Evolutionary conservation across 2,113 vertebrate species (phyloP), one percentile per base, ranked within the genome.

Genomic region (Dasyornis broadbenti): DNA sequence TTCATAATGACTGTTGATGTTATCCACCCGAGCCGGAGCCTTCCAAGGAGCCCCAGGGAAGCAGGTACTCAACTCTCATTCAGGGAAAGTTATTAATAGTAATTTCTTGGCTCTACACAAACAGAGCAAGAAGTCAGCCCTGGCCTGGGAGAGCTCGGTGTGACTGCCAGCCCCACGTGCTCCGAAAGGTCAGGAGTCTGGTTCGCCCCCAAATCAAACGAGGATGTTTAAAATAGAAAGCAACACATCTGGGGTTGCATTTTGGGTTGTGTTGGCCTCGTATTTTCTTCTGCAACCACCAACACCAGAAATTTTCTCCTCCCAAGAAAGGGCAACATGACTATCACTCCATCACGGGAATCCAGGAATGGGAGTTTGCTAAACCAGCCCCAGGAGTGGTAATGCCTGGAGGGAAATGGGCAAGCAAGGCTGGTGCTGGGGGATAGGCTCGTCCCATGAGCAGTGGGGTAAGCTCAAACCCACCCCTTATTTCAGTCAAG

Each of bases 381-480:
- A 45, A 69, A 31, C 1, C 37, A 31, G n/a, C 37, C 65, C n/a
- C 17, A 28, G 30, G 14, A 44, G 5, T 6, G 3, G 39, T 3
- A 33, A 53, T 0, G 2, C 14, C 31, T 0, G 0, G 15, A 13
- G 22, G 22, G 2, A n/a, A 66, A 33, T 0, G 22, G 44, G 44
- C 4, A 6, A 44, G 35, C 1, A 13, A 47, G 56, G 76, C 24
- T 21, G 71, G n/a, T 2, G 2, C 30, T 7, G 42, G 27, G 26
- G 16, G 9, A 30, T 0, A 2, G 45, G 56, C 26, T 56, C 3
- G 0, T 19, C 47, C 40, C 45, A 11, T 0, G 3, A 75, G 75
- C n/a, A 53, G 6, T 1, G 7, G 53, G 47, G n/a, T 1, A 0
- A 39, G 2, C 42, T 39, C 33, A 2, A 66, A 86, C 30, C 37